A percentile compares a stretch with the other conserved stretches of the same genome.
These are phyloP conservation scores for Drosophila kuntzei DNA, from an alignment of 2,888 invertebrate genomes.

Conservation along the genomic window DNA sequence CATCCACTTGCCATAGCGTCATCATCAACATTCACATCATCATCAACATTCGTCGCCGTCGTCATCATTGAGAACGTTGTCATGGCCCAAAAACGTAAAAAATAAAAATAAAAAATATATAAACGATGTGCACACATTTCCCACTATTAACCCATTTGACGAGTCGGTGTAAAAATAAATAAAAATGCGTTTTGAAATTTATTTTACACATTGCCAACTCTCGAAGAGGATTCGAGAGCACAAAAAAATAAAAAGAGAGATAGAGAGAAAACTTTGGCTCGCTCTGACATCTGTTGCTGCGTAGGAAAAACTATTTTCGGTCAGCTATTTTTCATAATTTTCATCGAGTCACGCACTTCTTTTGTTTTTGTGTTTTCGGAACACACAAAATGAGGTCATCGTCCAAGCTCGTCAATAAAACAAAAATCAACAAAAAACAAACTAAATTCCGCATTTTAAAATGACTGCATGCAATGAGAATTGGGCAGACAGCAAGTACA, in stretches of 20 bases:
- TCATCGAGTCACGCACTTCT: conserved; percentile 58
- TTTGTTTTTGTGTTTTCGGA: conserved; percentile 27
- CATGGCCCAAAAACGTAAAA: conserved; percentile 45
- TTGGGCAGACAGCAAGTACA: conserved; percentile 24
- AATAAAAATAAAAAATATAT: neutral
- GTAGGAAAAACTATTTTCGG: conserved; percentile 56
- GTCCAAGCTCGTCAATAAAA: conserved; percentile 53
- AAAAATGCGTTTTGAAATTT: conserved; percentile 44
- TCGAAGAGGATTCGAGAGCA: conserved; percentile 17
- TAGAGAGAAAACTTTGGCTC: conserved; percentile 1
- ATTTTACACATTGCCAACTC: conserved; percentile 41
- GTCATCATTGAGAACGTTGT: conserved; percentile 25
- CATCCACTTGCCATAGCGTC: conserved; percentile 35
- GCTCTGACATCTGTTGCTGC: conserved; percentile 51
- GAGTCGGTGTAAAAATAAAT: conserved; percentile 71
- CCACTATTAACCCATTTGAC: conserved; percentile 76
- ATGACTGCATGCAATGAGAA: conserved; percentile 45
- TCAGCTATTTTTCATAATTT: conserved; percentile 54
- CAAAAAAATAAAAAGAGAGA: neutral
- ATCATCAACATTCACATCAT: conserved; percentile 23
- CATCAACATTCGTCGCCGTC: conserved; percentile 20
- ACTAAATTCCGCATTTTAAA: conserved; percentile 57
- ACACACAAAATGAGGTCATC: conserved; percentile 74
- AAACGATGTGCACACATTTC: conserved; percentile 43
- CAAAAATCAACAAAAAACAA: neutral